Evolutionary conservation across 2,888 invertebrate species (phyloP).

Genomic region (Galeruca laticollis): DNA sequence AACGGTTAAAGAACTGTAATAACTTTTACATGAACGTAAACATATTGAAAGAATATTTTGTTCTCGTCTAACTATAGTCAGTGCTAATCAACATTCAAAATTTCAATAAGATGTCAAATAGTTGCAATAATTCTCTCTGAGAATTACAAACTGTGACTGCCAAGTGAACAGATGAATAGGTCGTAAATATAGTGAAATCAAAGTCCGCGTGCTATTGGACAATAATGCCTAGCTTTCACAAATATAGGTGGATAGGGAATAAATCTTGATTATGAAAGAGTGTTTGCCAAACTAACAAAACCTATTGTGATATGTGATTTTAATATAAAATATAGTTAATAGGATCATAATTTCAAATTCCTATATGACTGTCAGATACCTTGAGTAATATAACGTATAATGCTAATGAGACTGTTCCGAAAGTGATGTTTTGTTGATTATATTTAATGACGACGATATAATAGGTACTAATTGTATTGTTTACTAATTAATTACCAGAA

Average conservation of each 20-base stretch:
- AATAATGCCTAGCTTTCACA: conserved; percentile 47
- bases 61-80: no score
- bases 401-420: conserved; percentile 11
- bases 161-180: conserved; percentile 34
- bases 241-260: conserved; percentile 36
- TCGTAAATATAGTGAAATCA: conserved; percentile 51
- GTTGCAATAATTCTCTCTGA: no score
- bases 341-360: conserved; percentile 12
- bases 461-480: neutral
- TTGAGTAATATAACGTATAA: neutral
- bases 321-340: conserved; percentile 13
- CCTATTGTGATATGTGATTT: conserved; percentile 1
- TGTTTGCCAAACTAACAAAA: conserved; percentile 14
- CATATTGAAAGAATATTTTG: no score
- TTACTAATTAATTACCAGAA: neutral
- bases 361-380: conserved; percentile 7
- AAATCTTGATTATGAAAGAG: conserved; percentile 41
- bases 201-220: conserved; percentile 44
- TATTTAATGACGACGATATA: conserved; percentile 14
- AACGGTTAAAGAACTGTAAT: no score
- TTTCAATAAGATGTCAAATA: no score
- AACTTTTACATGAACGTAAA: no score
- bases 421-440: conserved; percentile 1
- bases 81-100: no score
- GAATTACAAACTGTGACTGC: conserved; percentile 19